Evolutionary conservation across 2,888 invertebrate species (phyloP), one percentile per base, ranked within the genome.

Genomic region (Aleiodes leptofemur): DNA sequence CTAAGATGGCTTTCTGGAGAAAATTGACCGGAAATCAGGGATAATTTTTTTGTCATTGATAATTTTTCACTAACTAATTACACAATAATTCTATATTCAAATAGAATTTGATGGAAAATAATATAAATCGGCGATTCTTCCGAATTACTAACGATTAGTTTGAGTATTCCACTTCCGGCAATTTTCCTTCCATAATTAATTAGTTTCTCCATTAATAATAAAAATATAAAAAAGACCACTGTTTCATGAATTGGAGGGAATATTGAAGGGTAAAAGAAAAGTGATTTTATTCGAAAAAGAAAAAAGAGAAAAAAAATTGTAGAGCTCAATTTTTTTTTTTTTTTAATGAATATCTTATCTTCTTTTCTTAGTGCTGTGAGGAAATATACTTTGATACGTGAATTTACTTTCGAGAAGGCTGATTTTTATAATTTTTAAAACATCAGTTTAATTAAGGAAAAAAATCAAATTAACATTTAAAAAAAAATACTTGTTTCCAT

Each of bases 391-490:
- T 86, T 83, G 85, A 85, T 84, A 64, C 79, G 83, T 81, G 85
- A 86, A 86, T 86, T 86, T 83, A 86, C 82, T 86, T 86, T 84
- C 83, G 83, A 87, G 82, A 89, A 89, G 88, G 88, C 88, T 89
- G 89, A 89, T 88, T 88, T 87, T 86, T 85, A 81, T 87, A 85
- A 84, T 84, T 85, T 85, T 83, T 82, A 83, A 76, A 84, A 83
- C 77, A 79, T 85, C 84, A 82, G 81, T 85, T 84, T 86, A 84
- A 85, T 85, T 84, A 85, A 84, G 82, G 81, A 81, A 64, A 23
- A 23, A 72, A 76, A 81, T 82, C 79, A 79, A 85, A 85, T 83
- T 85, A 82, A 85, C 83, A 82, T 81, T 82, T n/a, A n/a, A 82
- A 83, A 13, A 16, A 43, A 68, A 51, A 57, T 4, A 76, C 76